Evolutionary conservation across 2,797 vertebrate genomes (phyloP).

Genomic region (Platyrinchus mystaceus): DNA sequence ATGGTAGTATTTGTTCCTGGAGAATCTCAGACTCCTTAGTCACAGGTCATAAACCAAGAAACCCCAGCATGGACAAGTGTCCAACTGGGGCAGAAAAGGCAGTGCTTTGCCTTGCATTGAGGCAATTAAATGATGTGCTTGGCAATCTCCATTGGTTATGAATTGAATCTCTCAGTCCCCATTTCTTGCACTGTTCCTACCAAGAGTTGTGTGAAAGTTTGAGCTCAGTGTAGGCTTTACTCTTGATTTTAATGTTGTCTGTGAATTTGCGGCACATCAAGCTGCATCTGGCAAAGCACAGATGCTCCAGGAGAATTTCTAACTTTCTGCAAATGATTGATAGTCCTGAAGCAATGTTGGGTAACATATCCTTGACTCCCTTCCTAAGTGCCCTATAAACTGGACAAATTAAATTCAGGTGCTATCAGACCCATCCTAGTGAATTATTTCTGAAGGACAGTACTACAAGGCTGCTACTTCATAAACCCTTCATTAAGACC

Average conservation of each 20-base stretch:
- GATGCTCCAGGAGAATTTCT: not conserved
- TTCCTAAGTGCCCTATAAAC: not conserved
- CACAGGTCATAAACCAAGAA: not conserved
- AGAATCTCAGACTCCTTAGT: not conserved
- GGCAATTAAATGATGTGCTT: not conserved
- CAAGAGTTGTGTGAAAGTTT: not conserved
- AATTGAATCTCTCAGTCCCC: not conserved
- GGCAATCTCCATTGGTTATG: not conserved
- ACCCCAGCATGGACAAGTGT: not conserved
- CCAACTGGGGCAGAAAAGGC: not conserved
- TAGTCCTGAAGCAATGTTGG: not conserved
- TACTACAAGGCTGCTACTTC: not conserved
- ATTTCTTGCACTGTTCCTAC: not conserved
- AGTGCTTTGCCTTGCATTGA: not conserved
- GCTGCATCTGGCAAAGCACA: not conserved
- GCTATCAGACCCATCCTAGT: not conserved
- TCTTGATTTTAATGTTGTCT: not conserved
- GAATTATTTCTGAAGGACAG: not conserved
- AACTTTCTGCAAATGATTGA: not conserved
- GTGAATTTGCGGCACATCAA: not conserved
- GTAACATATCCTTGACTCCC: not conserved
- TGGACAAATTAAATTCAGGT: not conserved
- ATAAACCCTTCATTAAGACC: constrained; percentile 15
- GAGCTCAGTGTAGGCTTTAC: not conserved
- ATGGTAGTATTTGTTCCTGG: not conserved